Base-by-base conservation (phyloP, 1,140 invertebrate genomes). In the Chelonus insularis region DNA sequence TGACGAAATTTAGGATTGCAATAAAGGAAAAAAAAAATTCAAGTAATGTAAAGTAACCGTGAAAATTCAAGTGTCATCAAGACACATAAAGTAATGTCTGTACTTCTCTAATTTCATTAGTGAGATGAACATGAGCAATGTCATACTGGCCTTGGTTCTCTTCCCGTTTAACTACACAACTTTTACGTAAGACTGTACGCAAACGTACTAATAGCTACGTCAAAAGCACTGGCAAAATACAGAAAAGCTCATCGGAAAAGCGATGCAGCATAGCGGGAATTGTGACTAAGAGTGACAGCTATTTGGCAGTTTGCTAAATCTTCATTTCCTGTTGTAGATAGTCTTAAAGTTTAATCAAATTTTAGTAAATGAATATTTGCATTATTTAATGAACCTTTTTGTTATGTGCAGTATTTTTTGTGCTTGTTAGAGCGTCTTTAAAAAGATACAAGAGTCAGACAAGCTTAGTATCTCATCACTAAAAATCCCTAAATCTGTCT, bases 221-320 rank as follows among this genome's bases (percentile, higher is more conserved):
- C 14, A 8, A 32, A 32, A 34, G 50, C 50, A 39, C 52, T 55
- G 52, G 29, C 52, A 14, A 55, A 32, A 14, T 16, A 43, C 6
- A 4, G 14, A 43, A 39, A 8, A 43, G 41, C 14, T 20, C 29
- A 18, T 23, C 20, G 7, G 12, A 41, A 50, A 21, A 57, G 32
- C 21, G 43, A 48, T 52, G 57, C 41, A 60, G 54, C 57, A 4
- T 43, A 43, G 45, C 25, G 64, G 32, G 61, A 54, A 16, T 41
- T 51, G 47, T 70, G 68, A 68, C 66, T 57, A 47, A 63, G 63
- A 29, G 23, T 63, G 62, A 64, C 59, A 59, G 61, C 47, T 20
- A 57, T 64, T 70, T 68, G 68, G 68, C 68, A 70, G 48, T 43
- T 21, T 12, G 14, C n/a, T 12, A n/a, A n/a, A n/a, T n/a, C n/a